A percentile compares a stretch with the other conserved stretches of the same genome.
phyloP scores from a whole-genome alignment of 2,113 vertebrate species.

The Cygnus atratus region DNA sequence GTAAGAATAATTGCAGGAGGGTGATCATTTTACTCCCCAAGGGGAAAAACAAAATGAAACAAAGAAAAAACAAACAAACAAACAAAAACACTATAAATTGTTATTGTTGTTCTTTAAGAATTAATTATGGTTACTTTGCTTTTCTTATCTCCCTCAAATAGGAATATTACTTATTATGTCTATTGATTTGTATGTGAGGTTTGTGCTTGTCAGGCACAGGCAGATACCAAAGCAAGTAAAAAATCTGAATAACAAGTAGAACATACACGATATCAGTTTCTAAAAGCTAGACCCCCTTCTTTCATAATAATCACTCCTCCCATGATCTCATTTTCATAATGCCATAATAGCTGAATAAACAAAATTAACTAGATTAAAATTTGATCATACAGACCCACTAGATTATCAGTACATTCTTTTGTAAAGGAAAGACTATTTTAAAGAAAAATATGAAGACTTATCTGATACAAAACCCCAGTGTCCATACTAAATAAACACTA shows the following conservation, averaged over 20 bases:
- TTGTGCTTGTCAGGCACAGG: not conserved
- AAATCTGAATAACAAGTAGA: not conserved
- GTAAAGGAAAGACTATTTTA: not conserved
- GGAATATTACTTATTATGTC: not conserved
- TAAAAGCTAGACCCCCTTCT: not conserved
- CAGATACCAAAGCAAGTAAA: constrained; percentile 4
- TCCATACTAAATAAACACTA: not conserved
- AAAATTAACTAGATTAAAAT: constrained; percentile 10
- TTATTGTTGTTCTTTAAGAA: not conserved
- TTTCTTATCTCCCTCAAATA: not conserved
- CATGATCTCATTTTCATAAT: not conserved
- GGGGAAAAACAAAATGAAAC: too few species aligned
- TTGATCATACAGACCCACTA: not conserved
- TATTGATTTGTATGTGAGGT: not conserved
- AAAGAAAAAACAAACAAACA: too few species aligned
- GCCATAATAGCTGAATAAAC: not conserved
- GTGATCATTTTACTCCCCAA: not conserved
- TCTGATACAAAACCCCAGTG: not conserved
- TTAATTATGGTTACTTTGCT: not conserved
- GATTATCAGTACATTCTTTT: not conserved
- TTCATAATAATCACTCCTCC: not conserved
- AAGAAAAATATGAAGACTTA: not conserved
- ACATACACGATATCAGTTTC: not conserved
- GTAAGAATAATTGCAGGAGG: not conserved
- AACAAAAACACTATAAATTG: not conserved